Percentiles rank a stretch among this genome's conserved stretches.
Conservation (phyloP, 2,797 vertebrate species). For the Trematomus bernacchii region DNA sequence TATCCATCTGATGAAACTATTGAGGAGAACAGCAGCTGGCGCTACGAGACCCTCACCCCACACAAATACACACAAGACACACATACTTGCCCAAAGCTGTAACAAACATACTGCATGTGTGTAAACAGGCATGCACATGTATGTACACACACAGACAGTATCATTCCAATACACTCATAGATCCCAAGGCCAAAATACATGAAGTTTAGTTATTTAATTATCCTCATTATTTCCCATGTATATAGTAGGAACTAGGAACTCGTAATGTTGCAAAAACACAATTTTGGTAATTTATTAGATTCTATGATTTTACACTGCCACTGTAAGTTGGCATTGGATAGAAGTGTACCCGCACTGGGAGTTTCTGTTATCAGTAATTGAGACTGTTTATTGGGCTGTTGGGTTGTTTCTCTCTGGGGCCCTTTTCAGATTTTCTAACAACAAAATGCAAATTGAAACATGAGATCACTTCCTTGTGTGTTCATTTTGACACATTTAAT, state of each 20-base stretch:
- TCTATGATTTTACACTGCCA: not conserved
- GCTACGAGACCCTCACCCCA: conserved; percentile 26
- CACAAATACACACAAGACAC: conserved; percentile 24
- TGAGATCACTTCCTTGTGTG: not conserved
- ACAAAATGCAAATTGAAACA: not conserved
- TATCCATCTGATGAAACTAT: conserved; percentile 66
- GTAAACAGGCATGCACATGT: not conserved
- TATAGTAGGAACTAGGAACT: not conserved
- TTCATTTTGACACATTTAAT: not conserved
- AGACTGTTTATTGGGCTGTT: not conserved
- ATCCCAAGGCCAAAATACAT: not conserved
- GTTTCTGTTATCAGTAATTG: not conserved
- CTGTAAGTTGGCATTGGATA: not conserved
- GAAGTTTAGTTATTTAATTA: not conserved
- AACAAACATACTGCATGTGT: too few species aligned
- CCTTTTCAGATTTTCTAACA: not conserved
- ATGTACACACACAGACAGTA: conserved; percentile 10
- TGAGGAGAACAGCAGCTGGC: conserved; percentile 61
- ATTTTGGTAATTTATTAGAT: not conserved
- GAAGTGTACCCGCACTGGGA: not conserved
- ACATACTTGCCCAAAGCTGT: conserved; percentile 2
- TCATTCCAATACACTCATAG: not conserved
- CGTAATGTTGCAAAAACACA: not conserved
- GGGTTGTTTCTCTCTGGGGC: not conserved
- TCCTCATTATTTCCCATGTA: conserved; percentile 1